Percentiles rank a stretch among this genome's conserved stretches.
Evolutionary conservation across 1,140 invertebrate species (phyloP).

Genomic region (Calephelis virginiensis): DNA sequence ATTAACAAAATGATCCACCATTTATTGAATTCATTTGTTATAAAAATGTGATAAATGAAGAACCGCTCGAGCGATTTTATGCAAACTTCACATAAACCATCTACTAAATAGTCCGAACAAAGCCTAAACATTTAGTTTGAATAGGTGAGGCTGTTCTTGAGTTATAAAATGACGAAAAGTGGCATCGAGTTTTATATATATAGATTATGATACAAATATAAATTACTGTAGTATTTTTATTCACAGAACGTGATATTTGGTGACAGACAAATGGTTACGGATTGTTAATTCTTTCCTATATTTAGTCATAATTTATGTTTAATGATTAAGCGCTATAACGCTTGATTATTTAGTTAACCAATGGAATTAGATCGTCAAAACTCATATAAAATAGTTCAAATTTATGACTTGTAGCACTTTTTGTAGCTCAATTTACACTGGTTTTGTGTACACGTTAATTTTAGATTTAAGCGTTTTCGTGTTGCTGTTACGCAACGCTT

Average conservation of each 20-base stretch:
- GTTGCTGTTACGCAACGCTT: constrained; percentile 61
- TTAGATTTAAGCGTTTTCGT: constrained; percentile 71
- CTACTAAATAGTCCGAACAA: no score
- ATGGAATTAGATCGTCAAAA: constrained; percentile 36
- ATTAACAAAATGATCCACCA: no score
- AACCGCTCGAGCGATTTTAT: no score
- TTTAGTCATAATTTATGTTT: constrained; percentile 73
- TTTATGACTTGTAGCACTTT: constrained; percentile 22
- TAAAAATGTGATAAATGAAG: no score
- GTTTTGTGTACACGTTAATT: constrained; percentile 66
- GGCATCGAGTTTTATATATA: no score
- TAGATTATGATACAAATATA: background rate
- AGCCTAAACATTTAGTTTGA: no score
- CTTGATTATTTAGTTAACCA: constrained; percentile 55
- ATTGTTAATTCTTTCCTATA: background rate
- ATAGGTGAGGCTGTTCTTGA: no score
- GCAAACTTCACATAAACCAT: no score
- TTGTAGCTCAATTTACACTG: constrained; percentile 38
- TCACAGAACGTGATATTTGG: background rate
- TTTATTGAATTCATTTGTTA: no score
- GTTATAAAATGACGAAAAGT: no score
- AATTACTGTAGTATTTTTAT: background rate
- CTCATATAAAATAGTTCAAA: constrained; percentile 25
- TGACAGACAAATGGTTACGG: background rate
- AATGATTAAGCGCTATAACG: constrained; percentile 71